Evolutionary conservation across 2,888 invertebrate species (phyloP).

Genomic region (Phalera bucephala): DNA sequence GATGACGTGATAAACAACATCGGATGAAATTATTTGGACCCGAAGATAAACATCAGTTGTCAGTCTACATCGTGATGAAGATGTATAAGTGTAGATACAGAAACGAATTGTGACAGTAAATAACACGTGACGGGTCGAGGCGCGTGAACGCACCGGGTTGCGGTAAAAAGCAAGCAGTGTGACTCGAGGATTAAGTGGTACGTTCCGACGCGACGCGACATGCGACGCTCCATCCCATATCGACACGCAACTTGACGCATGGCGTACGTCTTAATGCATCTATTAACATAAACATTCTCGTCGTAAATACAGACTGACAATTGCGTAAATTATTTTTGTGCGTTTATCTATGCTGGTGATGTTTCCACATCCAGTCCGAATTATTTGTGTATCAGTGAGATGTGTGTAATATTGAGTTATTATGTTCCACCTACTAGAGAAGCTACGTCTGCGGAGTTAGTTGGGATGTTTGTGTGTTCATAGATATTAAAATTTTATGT

Average conservation of each 20-base stretch:
- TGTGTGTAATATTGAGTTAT: no score
- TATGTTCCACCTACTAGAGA: no score
- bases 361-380: not conserved
- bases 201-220: slow-evolving; percentile 24
- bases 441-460: no score
- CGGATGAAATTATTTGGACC: slow-evolving; percentile 40
- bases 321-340: slow-evolving; percentile 22
- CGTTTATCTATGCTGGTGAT: not conserved
- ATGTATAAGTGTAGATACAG: slow-evolving; percentile 38
- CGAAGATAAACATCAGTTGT: slow-evolving; percentile 35
- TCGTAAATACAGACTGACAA: slow-evolving; percentile 40
- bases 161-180: slow-evolving; percentile 49
- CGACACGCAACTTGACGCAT: slow-evolving; percentile 74
- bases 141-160: slow-evolving; percentile 33
- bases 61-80: slow-evolving; percentile 41
- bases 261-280: slow-evolving; percentile 54
- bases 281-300: slow-evolving; percentile 58
- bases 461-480: no score
- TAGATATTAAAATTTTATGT: no score
- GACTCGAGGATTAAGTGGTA: slow-evolving; percentile 53
- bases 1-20: slow-evolving; percentile 34
- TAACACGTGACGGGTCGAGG: slow-evolving; percentile 47
- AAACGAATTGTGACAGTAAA: slow-evolving; percentile 52
- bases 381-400: no score
- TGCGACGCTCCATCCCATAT: slow-evolving; percentile 53